Conservation (phyloP, 2,888 invertebrate genomes). For the Andrena hattorfiana region DNA sequence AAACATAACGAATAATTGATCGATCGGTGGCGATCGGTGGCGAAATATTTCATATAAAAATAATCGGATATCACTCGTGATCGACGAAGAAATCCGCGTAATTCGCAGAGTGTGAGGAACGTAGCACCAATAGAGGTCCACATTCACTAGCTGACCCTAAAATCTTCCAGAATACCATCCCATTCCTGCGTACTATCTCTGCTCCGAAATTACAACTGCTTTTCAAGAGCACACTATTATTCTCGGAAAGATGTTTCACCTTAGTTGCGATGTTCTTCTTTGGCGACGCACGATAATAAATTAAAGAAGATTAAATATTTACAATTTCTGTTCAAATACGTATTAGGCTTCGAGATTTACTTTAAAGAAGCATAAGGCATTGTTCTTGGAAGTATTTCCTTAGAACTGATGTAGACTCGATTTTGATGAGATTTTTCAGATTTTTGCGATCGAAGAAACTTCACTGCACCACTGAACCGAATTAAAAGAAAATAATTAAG, state of each 20-base stretch:
- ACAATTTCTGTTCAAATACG: background rate
- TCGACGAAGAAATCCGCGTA: constrained; percentile 1
- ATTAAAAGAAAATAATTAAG: constrained; percentile 33
- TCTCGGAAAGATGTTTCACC: background rate
- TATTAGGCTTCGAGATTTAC: too few relatives aligned
- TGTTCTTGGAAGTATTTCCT: background rate
- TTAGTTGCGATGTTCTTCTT: background rate
- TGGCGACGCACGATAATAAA: background rate
- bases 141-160: constrained; percentile 12
- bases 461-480: constrained; percentile 11
- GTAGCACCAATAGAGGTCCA: constrained; percentile 24
- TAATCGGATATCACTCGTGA: constrained; percentile 27
- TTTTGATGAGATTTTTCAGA: background rate
- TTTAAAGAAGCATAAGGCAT: background rate
- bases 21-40: background rate
- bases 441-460: background rate
- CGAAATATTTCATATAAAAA: constrained; percentile 9
- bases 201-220: background rate
- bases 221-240: background rate
- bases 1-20: constrained; percentile 24
- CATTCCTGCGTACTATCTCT: background rate
- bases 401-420: background rate
- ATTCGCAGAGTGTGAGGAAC: constrained; percentile 11
- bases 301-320: background rate
- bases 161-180: constrained; percentile 15